These are phyloP conservation scores for Chlorodrepanis virens DNA, from an alignment of 2,113 vertebrate genomes.

Conservation along the genomic window DNA sequence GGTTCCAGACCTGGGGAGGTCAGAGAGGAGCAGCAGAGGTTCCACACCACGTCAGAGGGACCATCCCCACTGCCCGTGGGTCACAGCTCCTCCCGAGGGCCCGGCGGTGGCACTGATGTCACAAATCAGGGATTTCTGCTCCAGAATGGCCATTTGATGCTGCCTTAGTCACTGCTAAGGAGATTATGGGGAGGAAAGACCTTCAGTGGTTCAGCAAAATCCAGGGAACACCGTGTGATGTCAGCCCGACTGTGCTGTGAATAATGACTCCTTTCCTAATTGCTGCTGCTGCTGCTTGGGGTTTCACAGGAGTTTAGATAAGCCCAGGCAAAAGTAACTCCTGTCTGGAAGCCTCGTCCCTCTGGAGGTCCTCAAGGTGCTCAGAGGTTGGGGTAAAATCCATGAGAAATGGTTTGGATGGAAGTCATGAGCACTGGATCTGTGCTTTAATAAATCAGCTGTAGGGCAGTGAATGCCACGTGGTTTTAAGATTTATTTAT, in stretches of 20 bases:
- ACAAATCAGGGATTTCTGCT: not conserved
- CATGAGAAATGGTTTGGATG: not conserved
- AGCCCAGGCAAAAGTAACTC: not conserved
- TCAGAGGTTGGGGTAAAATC: not conserved
- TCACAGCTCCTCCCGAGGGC: not conserved
- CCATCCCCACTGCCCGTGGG: not conserved
- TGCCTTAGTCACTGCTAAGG: not conserved
- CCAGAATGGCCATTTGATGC: not conserved
- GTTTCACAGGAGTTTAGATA: slow-evolving; percentile 56
- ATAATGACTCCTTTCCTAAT: slow-evolving; percentile 48
- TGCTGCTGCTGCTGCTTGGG: not conserved
- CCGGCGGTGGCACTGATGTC: accelerated
- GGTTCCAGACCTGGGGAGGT: not conserved
- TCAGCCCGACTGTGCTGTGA: slow-evolving; percentile 22
- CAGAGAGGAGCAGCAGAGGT: not conserved
- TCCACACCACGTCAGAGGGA: accelerated
- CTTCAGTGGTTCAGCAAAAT: not conserved
- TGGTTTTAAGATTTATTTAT: not conserved
- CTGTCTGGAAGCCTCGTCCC: slow-evolving; percentile 52
- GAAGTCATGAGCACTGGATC: not conserved
- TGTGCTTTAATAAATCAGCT: not conserved
- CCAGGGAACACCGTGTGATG: slow-evolving; percentile 49
- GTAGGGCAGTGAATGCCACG: not conserved
- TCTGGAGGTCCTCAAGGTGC: slow-evolving; percentile 53
- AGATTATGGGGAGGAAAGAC: slow-evolving; percentile 12